Conservation (phyloP, 1,140 invertebrate genomes). For the Caenorhabditis tropicalis region DNA sequence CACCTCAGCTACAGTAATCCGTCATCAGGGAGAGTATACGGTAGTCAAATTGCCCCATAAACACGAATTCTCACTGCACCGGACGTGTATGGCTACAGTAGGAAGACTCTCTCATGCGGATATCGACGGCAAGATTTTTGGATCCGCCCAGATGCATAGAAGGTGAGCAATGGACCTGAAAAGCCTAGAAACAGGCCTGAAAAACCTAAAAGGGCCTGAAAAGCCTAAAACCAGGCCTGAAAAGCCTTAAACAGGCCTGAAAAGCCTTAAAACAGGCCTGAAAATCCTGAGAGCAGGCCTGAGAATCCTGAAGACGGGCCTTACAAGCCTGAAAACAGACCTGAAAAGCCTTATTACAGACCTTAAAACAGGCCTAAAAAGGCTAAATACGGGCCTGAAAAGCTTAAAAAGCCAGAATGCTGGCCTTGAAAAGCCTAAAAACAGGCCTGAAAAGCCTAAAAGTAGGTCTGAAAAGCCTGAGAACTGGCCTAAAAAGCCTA, state of each 20-base stretch:
- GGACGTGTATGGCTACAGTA: constrained; percentile 88
- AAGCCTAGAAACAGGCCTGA: neutral
- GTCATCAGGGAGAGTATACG: constrained; percentile 80
- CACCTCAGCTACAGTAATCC: constrained; percentile 79
- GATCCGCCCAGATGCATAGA: constrained; percentile 70
- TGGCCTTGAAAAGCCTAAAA: no score
- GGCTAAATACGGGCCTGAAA: no score
- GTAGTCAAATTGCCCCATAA: constrained; percentile 81
- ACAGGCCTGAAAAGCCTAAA: no score
- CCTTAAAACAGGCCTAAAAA: no score
- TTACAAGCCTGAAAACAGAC: no score
- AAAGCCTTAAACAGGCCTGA: neutral
- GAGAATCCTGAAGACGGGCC: no score
- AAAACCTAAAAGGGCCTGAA: neutral
- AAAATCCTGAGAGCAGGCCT: no score
- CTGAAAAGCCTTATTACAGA: no score
- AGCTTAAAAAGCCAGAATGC: neutral
- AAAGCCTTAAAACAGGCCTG: no score
- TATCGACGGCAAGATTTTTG: constrained; percentile 75
- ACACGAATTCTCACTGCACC: constrained; percentile 81
- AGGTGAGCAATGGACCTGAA: constrained; percentile 36
- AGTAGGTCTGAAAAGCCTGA: no score
- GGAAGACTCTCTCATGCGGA: constrained; percentile 85
- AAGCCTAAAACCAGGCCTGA: neutral
- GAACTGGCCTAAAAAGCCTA: no score